A percentile compares a stretch with the other conserved stretches of the same genome.
These are phyloP conservation scores for Motacilla alba DNA, from an alignment of 2,113 vertebrate species.

Conservation along the genomic window DNA sequence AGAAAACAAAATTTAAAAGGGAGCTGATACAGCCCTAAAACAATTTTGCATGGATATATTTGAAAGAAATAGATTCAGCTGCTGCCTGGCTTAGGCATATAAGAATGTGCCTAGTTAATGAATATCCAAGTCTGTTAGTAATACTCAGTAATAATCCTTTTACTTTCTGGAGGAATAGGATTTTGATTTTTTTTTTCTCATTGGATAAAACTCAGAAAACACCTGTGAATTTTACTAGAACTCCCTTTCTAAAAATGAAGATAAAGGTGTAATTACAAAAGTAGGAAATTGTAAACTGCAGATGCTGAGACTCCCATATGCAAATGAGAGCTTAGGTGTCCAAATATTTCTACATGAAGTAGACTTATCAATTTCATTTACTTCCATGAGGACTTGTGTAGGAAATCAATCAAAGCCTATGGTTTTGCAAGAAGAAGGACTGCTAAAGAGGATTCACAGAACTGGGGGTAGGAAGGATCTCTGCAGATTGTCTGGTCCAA, in stretches of 20 bases:
- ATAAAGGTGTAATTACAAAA: neutral
- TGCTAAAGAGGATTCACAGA: neutral
- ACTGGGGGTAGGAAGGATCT: fast-evolving
- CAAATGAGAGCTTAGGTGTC: neutral
- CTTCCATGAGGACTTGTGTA: neutral
- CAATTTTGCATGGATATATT: neutral
- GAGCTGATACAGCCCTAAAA: neutral
- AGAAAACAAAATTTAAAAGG: neutral
- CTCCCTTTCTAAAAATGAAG: neutral
- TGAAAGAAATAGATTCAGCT: neutral
- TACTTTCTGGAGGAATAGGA: neutral
- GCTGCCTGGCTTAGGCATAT: neutral
- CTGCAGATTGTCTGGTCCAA: neutral
- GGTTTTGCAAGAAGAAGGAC: neutral
- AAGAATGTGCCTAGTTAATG: neutral
- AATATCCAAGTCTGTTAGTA: neutral
- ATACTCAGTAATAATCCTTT: neutral
- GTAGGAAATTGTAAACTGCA: neutral
- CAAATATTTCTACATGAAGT: neutral
- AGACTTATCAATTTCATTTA: neutral
- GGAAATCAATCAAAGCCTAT: neutral
- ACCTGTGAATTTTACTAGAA: neutral
- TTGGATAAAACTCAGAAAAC: neutral
- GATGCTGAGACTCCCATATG: neutral
- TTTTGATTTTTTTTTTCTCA: neutral